Evolutionary conservation across 1,140 invertebrate species (phyloP), one percentile per base, ranked within the genome.

Genomic region (Portunus trituberculatus): DNA sequence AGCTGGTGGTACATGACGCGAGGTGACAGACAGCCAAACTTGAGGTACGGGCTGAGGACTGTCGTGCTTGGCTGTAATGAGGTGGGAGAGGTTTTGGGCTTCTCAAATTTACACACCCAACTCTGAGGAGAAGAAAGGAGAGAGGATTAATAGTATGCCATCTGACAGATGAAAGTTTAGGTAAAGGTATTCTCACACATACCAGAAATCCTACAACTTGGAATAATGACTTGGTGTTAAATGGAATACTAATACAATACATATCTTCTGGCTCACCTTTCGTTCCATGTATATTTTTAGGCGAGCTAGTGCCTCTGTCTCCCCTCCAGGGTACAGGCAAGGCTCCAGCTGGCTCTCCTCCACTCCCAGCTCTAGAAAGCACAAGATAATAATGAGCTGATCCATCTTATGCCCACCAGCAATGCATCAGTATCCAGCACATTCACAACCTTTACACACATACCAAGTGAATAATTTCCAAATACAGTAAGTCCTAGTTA

Each of bases 101-200:
- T 98, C 96, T 98, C 98, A 97, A 98, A 98, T 95, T 97, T 97
- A 82, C 98, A 98, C 25, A 98, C 97, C 98, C 98, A 98, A 67
- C 97, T 52, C 82, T 93, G 67, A 29, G 48, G 48, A 67, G n/a
- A 32, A 46, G 59, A 16, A 76, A 59, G 3, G 29, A 32, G 59
- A 4, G n/a, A 14, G 59, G 59, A 16, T 91, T 29, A 92, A 76
- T 76, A n/a, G n/a, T 3, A 48, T 28, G 52, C 39, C 39, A 39
- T 6, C 39, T 39, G 39, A 39, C 6, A 39, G 39, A 39, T 39
- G 39, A 6, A 39, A 6, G 6, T 39, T 39, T 39, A 1, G 6
- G 6, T 39, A 6, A 39, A 39, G 39, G 6, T 39, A 39, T 39
- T 39, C 39, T 39, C 6, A 6, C 6, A 39, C 39, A 39, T 39